Evolutionary conservation across 2,888 invertebrate genomes (phyloP).

Genomic region (Metopia argyrocephala): DNA sequence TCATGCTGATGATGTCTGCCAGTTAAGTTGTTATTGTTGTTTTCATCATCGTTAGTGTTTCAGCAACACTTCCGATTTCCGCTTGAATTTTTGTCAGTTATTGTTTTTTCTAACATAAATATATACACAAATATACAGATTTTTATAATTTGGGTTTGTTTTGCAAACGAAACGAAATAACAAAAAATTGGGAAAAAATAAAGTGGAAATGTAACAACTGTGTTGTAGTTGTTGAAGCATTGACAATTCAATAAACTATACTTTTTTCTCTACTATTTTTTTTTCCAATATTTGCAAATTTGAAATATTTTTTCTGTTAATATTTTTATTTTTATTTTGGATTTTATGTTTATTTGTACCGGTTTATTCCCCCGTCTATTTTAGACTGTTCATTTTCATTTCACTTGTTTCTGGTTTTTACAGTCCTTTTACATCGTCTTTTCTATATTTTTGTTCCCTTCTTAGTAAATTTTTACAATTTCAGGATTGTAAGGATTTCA

Average conservation of each 20-base stretch:
- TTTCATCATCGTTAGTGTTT: conserved; percentile 66
- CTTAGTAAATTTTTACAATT: conserved; percentile 26
- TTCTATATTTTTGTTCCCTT: conserved; percentile 17
- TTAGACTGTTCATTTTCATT: conserved; percentile 50
- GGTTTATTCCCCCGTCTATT: conserved; percentile 39
- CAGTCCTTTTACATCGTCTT: background rate
- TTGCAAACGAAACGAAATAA: background rate
- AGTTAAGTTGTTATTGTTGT: conserved; percentile 55
- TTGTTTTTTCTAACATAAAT: conserved; percentile 5
- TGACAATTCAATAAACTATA: conserved; percentile 55
- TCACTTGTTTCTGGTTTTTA: conserved; percentile 34
- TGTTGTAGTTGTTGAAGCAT: conserved; percentile 28
- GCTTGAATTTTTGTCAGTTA: conserved; percentile 62
- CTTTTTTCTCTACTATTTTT: conserved; percentile 30
- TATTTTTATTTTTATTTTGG: conserved; percentile 12
- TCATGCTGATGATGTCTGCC: conserved; percentile 44
- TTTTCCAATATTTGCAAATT: conserved; percentile 3
- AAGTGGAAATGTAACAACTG: background rate
- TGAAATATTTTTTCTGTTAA: conserved; percentile 9
- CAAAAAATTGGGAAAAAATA: background rate
- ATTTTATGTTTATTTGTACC: conserved; percentile 19
- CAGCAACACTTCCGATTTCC: conserved; percentile 71
- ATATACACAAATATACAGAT: no score
- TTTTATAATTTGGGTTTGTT: conserved; percentile 44
- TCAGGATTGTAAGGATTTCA: conserved; percentile 29